A percentile compares a stretch with the other conserved stretches of the same genome.
These are phyloP conservation scores for Zeuzera pyrina DNA, from an alignment of 2,888 invertebrate species.

Conservation along the genomic window DNA sequence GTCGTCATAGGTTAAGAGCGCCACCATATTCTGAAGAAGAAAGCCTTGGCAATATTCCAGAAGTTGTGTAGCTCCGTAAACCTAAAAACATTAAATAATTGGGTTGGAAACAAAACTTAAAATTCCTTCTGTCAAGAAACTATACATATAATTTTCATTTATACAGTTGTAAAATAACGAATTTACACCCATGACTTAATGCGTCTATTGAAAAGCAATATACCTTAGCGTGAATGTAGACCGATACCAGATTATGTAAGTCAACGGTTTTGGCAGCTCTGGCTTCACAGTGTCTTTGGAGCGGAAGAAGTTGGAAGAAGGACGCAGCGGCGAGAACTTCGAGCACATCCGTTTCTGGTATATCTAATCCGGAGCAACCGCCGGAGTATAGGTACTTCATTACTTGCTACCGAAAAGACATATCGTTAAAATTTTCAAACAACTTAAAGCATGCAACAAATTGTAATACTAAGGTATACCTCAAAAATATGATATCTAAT, in stretches of 20 bases:
- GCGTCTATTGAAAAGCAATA: not conserved
- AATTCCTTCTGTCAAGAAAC: not conserved
- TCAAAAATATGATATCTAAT: constrained; percentile 94
- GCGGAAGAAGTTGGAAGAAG: constrained; percentile 90
- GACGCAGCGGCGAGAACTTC: constrained; percentile 94
- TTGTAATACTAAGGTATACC: constrained; percentile 50
- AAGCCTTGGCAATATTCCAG: constrained; percentile 94
- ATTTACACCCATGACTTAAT: not conserved
- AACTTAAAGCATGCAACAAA: not conserved
- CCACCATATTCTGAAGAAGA: constrained; percentile 93
- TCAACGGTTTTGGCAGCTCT: constrained; percentile 88
- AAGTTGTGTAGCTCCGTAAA: constrained; percentile 89
- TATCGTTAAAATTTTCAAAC: not conserved
- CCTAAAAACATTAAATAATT: constrained; percentile 58
- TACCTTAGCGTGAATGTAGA: constrained; percentile 95
- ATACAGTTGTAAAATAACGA: not conserved
- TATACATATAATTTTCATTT: not conserved
- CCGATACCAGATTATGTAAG: constrained; percentile 90
- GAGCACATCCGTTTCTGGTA: constrained; percentile 85
- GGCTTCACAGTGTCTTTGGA: constrained; percentile 88
- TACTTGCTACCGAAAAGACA: constrained; percentile 76
- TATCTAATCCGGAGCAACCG: constrained; percentile 84
- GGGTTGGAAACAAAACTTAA: not conserved
- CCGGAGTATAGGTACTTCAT: constrained; percentile 96
- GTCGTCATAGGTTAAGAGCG: constrained; percentile 91